Evolutionary conservation across 2,888 invertebrate species (phyloP), one percentile per base, ranked within the genome.

Genomic region (Nymphalis polychloros): DNA sequence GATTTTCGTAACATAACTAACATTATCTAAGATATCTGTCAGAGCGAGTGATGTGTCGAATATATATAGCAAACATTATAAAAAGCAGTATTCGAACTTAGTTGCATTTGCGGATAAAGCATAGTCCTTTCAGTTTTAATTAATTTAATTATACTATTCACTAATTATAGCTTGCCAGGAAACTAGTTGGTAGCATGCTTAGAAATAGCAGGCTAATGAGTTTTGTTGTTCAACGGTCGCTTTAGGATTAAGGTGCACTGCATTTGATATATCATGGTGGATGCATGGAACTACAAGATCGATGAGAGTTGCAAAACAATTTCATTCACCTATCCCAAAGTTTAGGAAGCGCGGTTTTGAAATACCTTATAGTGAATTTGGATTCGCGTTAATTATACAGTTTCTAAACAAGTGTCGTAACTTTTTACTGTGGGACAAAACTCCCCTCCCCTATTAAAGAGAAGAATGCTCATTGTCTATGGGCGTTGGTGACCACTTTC

Each of bases 161-260:
- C 67, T 65, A 80, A 78, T 77, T 79, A 78, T 77, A 83, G 84
- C 81, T 83, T 77, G 83, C 80, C 83, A 85, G 84, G 76, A 78
- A 87, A 86, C 86, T 85, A 84, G 81, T 87, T 85, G 87, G 87
- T 83, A 82, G 77, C 81, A 78, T 81, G 84, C 84, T 85, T 87
- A 84, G 86, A 87, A 84, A 83, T 83, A 84, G 79, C 74, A 80
- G 79, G 84, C 88, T 90, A 90, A 90, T 89, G 89, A 90, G 91
- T 90, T 92, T 91, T 89, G 90, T 90, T 90, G 89, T 89, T 86
- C 80, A 86, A 83, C 85, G 83, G 84, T 85, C 83, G 85, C 84
- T 80, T 79, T 80, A 78, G 86, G 87, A 88, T 88, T 88, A 89
- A 82, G 81, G 85, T 84, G 85, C 85, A 86, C 80, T 81, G 78